Evolutionary conservation across 2,888 invertebrate species (phyloP).

Genomic region (Aleiodes alternator): DNA sequence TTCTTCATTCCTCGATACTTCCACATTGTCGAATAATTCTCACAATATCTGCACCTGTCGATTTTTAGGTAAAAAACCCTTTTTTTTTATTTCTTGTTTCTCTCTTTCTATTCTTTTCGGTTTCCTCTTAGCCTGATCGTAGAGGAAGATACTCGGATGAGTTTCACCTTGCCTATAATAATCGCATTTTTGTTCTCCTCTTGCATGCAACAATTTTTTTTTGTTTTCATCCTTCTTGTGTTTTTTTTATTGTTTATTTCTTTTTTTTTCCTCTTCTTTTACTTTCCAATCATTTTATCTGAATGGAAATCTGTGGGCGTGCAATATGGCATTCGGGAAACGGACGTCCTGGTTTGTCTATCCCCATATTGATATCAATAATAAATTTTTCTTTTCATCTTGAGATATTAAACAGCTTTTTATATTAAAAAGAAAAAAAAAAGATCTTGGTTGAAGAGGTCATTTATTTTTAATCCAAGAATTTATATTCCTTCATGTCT

Average conservation of each 20-base stretch:
- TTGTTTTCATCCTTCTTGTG: not conserved
- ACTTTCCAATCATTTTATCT: slow-evolving; percentile 3
- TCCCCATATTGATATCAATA: slow-evolving; percentile 23
- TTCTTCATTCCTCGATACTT: no score
- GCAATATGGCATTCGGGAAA: slow-evolving; percentile 28
- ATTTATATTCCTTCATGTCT: no score
- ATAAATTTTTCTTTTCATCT: slow-evolving; percentile 13
- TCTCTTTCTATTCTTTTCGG: slow-evolving; percentile 14
- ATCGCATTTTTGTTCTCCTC: slow-evolving; percentile 4
- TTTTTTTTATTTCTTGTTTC: no score
- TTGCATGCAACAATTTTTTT: slow-evolving; percentile 10
- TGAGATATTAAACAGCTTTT: not conserved
- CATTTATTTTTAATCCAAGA: no score
- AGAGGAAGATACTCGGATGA: slow-evolving; percentile 10
- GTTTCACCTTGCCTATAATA: slow-evolving; percentile 8
- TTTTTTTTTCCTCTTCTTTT: no score
- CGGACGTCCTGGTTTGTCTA: slow-evolving; percentile 35
- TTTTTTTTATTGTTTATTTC: not conserved
- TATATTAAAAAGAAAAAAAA: not conserved
- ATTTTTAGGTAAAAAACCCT: not conserved
- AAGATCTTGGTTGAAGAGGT: not conserved
- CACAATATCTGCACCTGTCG: slow-evolving; percentile 10
- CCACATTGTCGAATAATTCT: no score
- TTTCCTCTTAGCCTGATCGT: not conserved
- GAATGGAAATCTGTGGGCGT: slow-evolving; percentile 35